Base-by-base conservation (phyloP, 92 coral and sea anemone species). In the Phenganax marumi region DNA sequence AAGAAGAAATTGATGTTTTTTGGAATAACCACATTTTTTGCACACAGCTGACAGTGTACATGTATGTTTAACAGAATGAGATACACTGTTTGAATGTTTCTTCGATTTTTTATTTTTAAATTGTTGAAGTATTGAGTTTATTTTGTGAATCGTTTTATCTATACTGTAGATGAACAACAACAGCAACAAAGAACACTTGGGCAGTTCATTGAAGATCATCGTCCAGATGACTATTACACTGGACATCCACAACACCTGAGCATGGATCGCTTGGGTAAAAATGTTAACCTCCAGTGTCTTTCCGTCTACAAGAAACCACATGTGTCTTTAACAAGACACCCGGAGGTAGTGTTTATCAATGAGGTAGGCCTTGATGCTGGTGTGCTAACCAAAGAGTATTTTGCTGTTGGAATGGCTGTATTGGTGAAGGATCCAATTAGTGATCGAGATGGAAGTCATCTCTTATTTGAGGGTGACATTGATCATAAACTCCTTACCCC, bases 401-500 rank as follows among this genome's bases (percentile, higher is more conserved):
- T 60, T 60, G 6, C 24, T 60, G 66, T 60, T 60, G 66, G 66
- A 60, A 60, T 60, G 66, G 66, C 66, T 7, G 66, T 33, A 60
- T 16, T 60, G 66, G 24, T 33, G 22, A 60, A 60, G 66, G 66
- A 60, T 8, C 66, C 66, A 6, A 9, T 60, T n/a, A 60, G 23
- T 60, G 66, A 23, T 60, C 24, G 66, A 21, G 66, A 60, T 60
- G 66, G 66, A 7, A 60, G 66, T 60, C 22, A 60, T 71, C 76
- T 22, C 17, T 62, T 64, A 46, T 85, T 85, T 69, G 80, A 85
- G 51, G 80, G 88, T 25, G 48, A 85, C 54, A 49, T 8, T 55
- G 85, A 85, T 68, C 85, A 85, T 64, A 85, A 78, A 23, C 77
- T 85, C 54, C 88, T 80, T 24, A 81, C 62, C 10, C 79, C 88